Base-by-base conservation (phyloP, 1,140 invertebrate species). In the Aleiodes sp. region DNA sequence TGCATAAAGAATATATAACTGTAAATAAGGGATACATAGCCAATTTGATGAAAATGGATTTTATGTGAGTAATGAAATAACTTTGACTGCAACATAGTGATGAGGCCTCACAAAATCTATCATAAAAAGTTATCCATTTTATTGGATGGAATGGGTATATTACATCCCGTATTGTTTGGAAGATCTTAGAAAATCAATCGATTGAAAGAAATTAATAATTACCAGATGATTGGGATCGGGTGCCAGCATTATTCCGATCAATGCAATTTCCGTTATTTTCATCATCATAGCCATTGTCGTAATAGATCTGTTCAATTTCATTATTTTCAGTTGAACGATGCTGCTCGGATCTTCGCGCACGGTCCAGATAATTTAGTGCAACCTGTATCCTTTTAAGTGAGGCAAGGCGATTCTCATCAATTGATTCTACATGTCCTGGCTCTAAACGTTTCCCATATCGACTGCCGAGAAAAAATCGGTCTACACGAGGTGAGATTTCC, bases 391-490 rank as follows among this genome's bases (percentile, higher is more conserved):
- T 61, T 35, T 62, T 28, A 35, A 59, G n/a, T n/a, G 35, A n/a
- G 26, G 39, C 1, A 31, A 19, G 35, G 14, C 61, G 33, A 57
- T 67, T 33, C 33, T 37, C 21, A 37, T 46, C 9, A 16, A 12
- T 3, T 43, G 46, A 0, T 56, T 52, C 46, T 10, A 9, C 21
- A 26, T 4, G 19, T 52, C 46, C 3, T 24, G 21, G 1, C 19
- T 6, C n/a, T 43, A 4, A 61, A 14, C 79, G 68, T 69, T 82
- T 81, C 0, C 79, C 80, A 59, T 80, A 81, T 9, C 79, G 76
- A 69, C 75, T 78, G 4, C 74, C 74, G 14, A 70, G 66, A 24
- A 72, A 79, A 52, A 77, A 80, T 4, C 73, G 73, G 52, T 80
- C 75, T 1, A 71, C 52, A 24, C 78, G 68, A 1, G 80, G 77